Conservation (phyloP, 2,888 invertebrate genomes). For the Biston betularia region DNA sequence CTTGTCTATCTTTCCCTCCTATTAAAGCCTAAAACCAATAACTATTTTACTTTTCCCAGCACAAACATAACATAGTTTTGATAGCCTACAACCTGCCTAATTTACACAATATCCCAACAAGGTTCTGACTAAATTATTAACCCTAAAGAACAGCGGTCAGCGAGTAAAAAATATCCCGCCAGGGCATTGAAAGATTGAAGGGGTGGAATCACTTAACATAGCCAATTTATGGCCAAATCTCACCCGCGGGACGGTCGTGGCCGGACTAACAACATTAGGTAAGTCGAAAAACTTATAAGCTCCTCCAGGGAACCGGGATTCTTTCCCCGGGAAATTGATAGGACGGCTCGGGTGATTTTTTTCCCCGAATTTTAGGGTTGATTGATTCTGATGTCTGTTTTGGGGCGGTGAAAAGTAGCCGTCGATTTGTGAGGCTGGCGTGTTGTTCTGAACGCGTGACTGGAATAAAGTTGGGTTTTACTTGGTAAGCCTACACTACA, state of each 20-base stretch:
- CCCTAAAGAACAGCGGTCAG: slow-evolving; percentile 52
- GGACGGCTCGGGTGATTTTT: slow-evolving; percentile 42
- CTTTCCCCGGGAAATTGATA: slow-evolving; percentile 59
- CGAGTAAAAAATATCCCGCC: slow-evolving; percentile 72
- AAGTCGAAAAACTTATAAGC: slow-evolving; percentile 76
- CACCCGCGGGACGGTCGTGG: slow-evolving; percentile 80
- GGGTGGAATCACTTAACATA: slow-evolving; percentile 82
- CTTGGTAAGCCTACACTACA: not conserved
- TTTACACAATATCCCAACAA: slow-evolving; percentile 40
- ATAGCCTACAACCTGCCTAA: slow-evolving; percentile 17
- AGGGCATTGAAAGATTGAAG: slow-evolving; percentile 84
- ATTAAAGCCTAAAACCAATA: not conserved
- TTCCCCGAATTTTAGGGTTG: slow-evolving; percentile 43
- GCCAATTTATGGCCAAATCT: slow-evolving; percentile 83
- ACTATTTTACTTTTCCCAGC: not conserved
- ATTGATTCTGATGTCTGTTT: slow-evolving; percentile 43
- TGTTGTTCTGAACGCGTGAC: not conserved
- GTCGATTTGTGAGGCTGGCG: slow-evolving; percentile 23
- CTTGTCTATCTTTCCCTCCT: not conserved
- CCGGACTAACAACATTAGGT: slow-evolving; percentile 82
- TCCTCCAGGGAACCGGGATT: slow-evolving; percentile 54
- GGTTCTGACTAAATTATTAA: slow-evolving; percentile 64
- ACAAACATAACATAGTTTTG: not conserved
- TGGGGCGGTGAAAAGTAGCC: slow-evolving; percentile 31
- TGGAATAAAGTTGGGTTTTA: not conserved